A percentile compares a stretch with the other conserved stretches of the same genome.
phyloP scores from a whole-genome alignment of 2,888 invertebrate species.

The Carpatolechia fugitivella region DNA sequence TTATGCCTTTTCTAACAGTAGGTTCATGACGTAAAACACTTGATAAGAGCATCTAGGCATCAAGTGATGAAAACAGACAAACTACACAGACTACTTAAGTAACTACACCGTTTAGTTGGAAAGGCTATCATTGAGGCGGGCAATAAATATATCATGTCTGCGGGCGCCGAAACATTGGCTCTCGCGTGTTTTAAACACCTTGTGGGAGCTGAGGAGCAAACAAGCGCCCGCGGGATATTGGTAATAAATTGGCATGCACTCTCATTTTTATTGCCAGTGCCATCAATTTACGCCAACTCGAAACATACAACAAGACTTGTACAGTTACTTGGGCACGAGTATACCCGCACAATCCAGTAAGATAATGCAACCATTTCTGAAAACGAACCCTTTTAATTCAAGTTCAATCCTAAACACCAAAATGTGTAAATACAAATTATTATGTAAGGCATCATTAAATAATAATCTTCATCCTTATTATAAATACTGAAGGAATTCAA shows the following conservation, averaged over 20 bases:
- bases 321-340: slow-evolving; percentile 8
- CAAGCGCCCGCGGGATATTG: slow-evolving; percentile 59
- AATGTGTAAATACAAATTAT: too few relatives aligned
- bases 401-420: too few relatives aligned
- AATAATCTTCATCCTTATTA: slow-evolving; percentile 8
- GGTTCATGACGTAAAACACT: too few relatives aligned
- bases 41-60: slow-evolving; percentile 4
- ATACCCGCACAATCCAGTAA: background rate
- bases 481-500: slow-evolving; percentile 33
- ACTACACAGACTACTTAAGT: slow-evolving; percentile 17
- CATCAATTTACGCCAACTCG: slow-evolving; percentile 47
- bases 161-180: slow-evolving; percentile 53
- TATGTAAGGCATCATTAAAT: too few relatives aligned
- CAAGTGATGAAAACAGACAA: slow-evolving; percentile 8
- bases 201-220: slow-evolving; percentile 49
- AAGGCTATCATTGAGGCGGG: slow-evolving; percentile 21
- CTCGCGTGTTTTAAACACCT: slow-evolving; percentile 56
- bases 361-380: background rate
- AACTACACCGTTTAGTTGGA: slow-evolving; percentile 21
- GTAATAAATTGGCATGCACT: slow-evolving; percentile 62
- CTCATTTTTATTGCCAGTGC: slow-evolving; percentile 49
- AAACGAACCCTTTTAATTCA: background rate
- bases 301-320: slow-evolving; percentile 16
- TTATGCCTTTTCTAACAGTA: too few relatives aligned
- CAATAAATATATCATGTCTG: slow-evolving; percentile 55